Conservation (phyloP, 2,113 vertebrate genomes). For the Lates calcarifer region DNA sequence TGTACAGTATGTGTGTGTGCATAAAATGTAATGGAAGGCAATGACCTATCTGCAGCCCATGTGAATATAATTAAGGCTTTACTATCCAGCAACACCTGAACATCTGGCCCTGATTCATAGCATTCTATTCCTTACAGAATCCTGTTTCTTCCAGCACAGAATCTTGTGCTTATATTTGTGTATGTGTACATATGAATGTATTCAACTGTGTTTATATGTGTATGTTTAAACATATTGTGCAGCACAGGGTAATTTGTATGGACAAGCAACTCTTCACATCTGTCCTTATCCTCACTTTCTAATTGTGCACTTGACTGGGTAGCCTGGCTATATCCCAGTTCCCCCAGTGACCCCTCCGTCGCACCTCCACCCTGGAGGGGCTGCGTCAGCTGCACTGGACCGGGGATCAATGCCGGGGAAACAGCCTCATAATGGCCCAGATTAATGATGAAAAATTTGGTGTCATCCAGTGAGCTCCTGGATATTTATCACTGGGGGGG, state of each 20-base stretch:
- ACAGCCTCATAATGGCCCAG: constrained; percentile 91
- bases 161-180: constrained; percentile 48
- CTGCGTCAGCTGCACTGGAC: constrained; percentile 86
- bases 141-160: constrained; percentile 11
- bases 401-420: constrained; percentile 93
- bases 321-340: constrained; percentile 61
- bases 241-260: constrained; percentile 37
- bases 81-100: constrained; percentile 66
- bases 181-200: constrained; percentile 8
- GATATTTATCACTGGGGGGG: constrained; percentile 93
- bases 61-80: constrained; percentile 65
- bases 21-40: constrained; percentile 31
- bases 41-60: constrained; percentile 37
- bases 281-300: constrained; percentile 48
- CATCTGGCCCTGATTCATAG: constrained; percentile 52
- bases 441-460: constrained; percentile 99
- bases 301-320: constrained; percentile 53
- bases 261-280: constrained; percentile 57
- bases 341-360: constrained; percentile 70
- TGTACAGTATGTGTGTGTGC: constrained; percentile 38
- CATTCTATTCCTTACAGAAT: constrained; percentile 22
- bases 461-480: constrained; percentile 88
- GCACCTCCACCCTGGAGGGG: constrained; percentile 86
- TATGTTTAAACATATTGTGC: constrained; percentile 25
- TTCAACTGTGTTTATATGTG: constrained; percentile 27